Evolutionary conservation across 2,888 invertebrate genomes (phyloP).

Genomic region (Andrena chrysosceles): DNA sequence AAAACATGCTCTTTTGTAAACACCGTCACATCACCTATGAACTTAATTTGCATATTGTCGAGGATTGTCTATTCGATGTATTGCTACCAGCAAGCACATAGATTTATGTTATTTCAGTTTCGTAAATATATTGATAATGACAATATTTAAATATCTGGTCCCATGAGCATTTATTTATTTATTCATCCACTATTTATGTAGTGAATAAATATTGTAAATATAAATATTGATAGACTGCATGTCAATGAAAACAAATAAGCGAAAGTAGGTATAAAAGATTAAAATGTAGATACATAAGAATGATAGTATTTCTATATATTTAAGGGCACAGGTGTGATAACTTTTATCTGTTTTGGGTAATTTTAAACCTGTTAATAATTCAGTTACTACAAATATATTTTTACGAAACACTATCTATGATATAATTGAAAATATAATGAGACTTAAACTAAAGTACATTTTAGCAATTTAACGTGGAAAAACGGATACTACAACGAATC

Average conservation of each 20-base stretch:
- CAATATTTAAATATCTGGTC: background rate
- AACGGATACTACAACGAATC: background rate
- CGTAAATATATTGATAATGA: background rate
- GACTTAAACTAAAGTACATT: background rate
- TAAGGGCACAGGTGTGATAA: too few relatives aligned
- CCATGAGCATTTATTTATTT: background rate
- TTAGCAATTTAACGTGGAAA: background rate
- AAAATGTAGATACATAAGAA: too few relatives aligned
- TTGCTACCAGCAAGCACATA: background rate
- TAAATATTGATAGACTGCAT: too few relatives aligned
- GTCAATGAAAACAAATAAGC: too few relatives aligned
- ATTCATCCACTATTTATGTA: too few relatives aligned
- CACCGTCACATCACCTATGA: constrained; percentile 42
- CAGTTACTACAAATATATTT: background rate
- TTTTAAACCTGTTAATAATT: background rate
- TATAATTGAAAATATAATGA: background rate
- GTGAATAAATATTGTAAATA: too few relatives aligned
- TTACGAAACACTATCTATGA: background rate
- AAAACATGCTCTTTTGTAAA: background rate
- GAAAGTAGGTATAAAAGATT: too few relatives aligned
- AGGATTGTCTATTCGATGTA: background rate
- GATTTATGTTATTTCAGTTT: background rate
- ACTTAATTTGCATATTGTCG: constrained; percentile 36
- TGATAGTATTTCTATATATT: too few relatives aligned
- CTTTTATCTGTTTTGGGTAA: background rate